A percentile compares a stretch with the other conserved stretches of the same genome.
Evolutionary conservation across 2,888 invertebrate genomes (phyloP).

Genomic region (Xestia sexstrigata): DNA sequence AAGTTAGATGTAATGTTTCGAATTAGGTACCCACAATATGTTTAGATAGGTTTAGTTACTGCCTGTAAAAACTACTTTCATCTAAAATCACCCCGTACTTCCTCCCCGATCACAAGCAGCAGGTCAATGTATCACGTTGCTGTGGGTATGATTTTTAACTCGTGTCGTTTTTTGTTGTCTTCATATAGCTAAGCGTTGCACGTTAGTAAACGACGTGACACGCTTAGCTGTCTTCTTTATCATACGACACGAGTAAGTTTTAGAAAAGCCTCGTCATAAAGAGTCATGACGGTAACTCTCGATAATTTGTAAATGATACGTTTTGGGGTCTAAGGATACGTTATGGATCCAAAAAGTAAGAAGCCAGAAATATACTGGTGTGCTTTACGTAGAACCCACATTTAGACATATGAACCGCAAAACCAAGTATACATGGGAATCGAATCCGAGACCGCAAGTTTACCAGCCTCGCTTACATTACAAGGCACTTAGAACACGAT

Average conservation of each 20-base stretch:
- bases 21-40: background rate
- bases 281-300: background rate
- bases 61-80: background rate
- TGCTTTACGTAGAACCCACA: background rate
- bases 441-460: conserved; percentile 26
- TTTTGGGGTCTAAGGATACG: background rate
- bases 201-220: background rate
- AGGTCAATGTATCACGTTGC: background rate
- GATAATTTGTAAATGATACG: background rate
- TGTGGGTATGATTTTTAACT: conserved; percentile 1
- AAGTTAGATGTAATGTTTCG: background rate
- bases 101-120: background rate
- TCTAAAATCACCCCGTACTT: background rate
- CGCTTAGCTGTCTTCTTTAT: background rate
- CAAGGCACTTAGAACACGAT: background rate
- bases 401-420: conserved; percentile 5
- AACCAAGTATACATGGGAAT: conserved; percentile 13
- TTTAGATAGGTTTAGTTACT: background rate
- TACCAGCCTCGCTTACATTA: conserved; percentile 5
- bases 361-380: background rate
- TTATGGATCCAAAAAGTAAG: background rate
- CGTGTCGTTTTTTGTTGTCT: background rate
- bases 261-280: background rate
- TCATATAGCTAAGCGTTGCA: background rate
- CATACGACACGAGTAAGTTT: background rate